These are phyloP conservation scores for Bombus confusus DNA, from an alignment of 1,140 invertebrate species.

Conservation along the genomic window DNA sequence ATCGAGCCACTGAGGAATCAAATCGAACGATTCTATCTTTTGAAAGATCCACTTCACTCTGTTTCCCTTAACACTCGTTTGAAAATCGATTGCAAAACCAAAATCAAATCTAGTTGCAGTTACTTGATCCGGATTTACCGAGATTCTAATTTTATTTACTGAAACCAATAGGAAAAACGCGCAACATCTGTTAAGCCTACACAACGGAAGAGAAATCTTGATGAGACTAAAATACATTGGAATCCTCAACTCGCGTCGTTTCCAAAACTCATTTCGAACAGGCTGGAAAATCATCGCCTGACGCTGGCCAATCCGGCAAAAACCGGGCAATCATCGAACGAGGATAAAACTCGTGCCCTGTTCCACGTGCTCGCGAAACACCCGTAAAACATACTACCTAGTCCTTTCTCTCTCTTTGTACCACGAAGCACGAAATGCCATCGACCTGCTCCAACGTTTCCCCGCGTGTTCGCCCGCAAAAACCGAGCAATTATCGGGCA, in stretches of 20 bases:
- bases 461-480: constrained; percentile 15
- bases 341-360: constrained; percentile 31
- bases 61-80: too few species aligned
- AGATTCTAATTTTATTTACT: too few species aligned
- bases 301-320: constrained; percentile 22
- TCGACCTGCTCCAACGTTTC: constrained; percentile 3
- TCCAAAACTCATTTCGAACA: constrained; percentile 10
- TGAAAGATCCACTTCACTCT: too few species aligned
- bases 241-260: not conserved
- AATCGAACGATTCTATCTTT: too few species aligned
- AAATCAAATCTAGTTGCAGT: too few species aligned
- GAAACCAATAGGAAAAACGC: too few species aligned
- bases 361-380: constrained; percentile 15
- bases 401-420: not conserved
- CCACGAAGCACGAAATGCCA: constrained; percentile 15
- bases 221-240: not conserved
- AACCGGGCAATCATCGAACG: constrained; percentile 31
- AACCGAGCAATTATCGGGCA: constrained; percentile 48
- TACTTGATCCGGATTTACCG: too few species aligned
- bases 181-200: too few species aligned
- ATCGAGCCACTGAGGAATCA: too few species aligned
- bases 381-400: not conserved
- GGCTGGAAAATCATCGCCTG: constrained; percentile 29
- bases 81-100: too few species aligned
- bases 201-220: not conserved